A percentile compares a stretch with the other conserved stretches of the same genome.
phyloP scores from a whole-genome alignment of 1,140 invertebrate genomes.

The Microplitis mediator region DNA sequence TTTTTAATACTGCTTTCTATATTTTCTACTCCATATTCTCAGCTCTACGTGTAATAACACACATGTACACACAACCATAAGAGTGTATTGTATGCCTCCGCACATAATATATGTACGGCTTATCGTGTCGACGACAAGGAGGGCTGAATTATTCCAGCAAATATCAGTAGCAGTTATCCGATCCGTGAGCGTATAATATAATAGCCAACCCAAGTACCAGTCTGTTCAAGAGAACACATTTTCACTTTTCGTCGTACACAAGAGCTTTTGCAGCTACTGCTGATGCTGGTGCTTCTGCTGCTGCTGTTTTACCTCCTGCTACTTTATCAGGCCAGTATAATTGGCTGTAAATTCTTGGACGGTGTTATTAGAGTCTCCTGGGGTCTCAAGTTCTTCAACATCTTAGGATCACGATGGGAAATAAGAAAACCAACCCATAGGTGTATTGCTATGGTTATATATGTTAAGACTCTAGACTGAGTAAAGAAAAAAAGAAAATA shows the following conservation, averaged over 20 bases:
- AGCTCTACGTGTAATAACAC: not conserved
- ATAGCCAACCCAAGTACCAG: too few species aligned
- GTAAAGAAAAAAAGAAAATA: conserved; percentile 6
- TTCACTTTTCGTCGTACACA: conserved; percentile 33
- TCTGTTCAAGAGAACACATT: conserved; percentile 13
- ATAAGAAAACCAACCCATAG: not conserved
- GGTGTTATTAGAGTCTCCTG: conserved; percentile 23
- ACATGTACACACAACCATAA: too few species aligned
- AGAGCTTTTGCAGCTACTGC: too few species aligned
- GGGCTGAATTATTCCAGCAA: too few species aligned
- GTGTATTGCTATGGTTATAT: not conserved
- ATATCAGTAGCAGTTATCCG: too few species aligned
- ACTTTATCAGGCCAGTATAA: conserved; percentile 18
- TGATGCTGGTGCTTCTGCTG: not conserved
- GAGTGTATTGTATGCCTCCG: too few species aligned
- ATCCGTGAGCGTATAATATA: too few species aligned
- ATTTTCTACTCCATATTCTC: not conserved
- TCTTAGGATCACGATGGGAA: not conserved
- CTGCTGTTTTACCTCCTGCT: not conserved
- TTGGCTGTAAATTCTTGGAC: conserved; percentile 29
- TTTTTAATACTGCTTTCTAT: not conserved
- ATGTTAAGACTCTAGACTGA: not conserved
- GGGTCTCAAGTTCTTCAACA: not conserved
- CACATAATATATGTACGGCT: too few species aligned
- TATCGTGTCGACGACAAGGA: too few species aligned